Evolutionary conservation across 1,140 invertebrate genomes (phyloP).

Genomic region (Rhizoglyphus robini): DNA sequence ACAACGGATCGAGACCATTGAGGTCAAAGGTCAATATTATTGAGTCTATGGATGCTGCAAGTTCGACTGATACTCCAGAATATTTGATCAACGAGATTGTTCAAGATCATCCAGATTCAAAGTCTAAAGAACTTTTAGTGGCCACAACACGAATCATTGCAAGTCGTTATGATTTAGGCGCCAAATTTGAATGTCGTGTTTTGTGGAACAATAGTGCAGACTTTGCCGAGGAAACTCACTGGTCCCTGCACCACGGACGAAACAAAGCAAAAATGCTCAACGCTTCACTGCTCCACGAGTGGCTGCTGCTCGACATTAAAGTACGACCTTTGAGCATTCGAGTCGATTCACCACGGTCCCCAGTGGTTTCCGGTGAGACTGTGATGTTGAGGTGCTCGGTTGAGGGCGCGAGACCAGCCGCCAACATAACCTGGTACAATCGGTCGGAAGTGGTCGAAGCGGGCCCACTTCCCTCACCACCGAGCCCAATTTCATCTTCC

Average conservation of each 20-base stretch:
- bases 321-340: conserved; percentile 26
- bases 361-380: conserved; percentile 29
- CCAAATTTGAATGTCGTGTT: conserved; percentile 54
- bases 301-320: conserved; percentile 60
- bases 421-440: conserved; percentile 30
- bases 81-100: neutral
- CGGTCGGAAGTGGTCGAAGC: conserved; percentile 23
- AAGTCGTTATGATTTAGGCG: conserved; percentile 55
- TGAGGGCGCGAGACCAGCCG: conserved; percentile 29
- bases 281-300: conserved; percentile 44
- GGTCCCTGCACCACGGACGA: neutral
- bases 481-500: neutral
- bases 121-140: conserved; percentile 19
- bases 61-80: neutral
- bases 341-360: conserved; percentile 24
- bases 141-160: conserved; percentile 27
- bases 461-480: conserved; percentile 20
- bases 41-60: conserved; percentile 11
- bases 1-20: conserved; percentile 25
- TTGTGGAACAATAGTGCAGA: conserved; percentile 22
- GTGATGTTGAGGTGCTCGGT: conserved; percentile 28
- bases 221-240: neutral
- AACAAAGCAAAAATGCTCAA: conserved; percentile 23
- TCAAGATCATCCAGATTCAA: no score
- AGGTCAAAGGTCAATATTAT: conserved; percentile 21